Percentiles rank a stretch among this genome's conserved stretches.
phyloP scores from a whole-genome alignment of 1,140 invertebrate species.

The Hestina assimilis region DNA sequence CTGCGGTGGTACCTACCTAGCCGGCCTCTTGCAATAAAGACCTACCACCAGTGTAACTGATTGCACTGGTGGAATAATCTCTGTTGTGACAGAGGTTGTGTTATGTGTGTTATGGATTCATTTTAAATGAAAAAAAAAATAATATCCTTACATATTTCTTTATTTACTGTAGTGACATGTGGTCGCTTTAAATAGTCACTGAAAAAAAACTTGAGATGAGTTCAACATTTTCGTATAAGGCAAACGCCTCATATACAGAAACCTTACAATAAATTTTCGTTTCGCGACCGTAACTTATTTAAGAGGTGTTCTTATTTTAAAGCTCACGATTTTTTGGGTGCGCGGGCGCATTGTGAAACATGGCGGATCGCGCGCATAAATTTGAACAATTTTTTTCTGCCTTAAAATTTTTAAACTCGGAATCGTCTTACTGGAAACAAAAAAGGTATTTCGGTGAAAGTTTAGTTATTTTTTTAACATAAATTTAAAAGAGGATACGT shows the following conservation, averaged over 20 bases:
- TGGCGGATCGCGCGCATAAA: conserved; percentile 55
- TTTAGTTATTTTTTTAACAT: background rate
- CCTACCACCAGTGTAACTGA: no score
- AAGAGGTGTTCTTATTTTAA: conserved; percentile 60
- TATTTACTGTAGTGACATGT: background rate
- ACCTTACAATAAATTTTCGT: conserved; percentile 50
- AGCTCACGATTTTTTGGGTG: conserved; percentile 50
- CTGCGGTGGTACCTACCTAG: no score
- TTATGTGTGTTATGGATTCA: no score
- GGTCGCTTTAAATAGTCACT: background rate
- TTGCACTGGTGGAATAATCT: no score
- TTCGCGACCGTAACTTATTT: conserved; percentile 54
- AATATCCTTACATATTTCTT: no score
- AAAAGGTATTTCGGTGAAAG: conserved; percentile 51
- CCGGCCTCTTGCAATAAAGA: no score
- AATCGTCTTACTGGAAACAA: conserved; percentile 54
- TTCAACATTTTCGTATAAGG: conserved; percentile 1
- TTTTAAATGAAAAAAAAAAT: no score
- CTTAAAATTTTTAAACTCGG: conserved; percentile 44
- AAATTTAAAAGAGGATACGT: background rate
- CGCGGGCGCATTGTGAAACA: conserved; percentile 53
- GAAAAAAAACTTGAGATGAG: background rate
- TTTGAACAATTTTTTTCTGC: conserved; percentile 51
- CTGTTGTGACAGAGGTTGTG: no score
- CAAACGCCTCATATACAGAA: conserved; percentile 3